Evolutionary conservation across 53 echinoderm and acorn worm species (phyloP).

Genomic region (Echinometra lucunter): DNA sequence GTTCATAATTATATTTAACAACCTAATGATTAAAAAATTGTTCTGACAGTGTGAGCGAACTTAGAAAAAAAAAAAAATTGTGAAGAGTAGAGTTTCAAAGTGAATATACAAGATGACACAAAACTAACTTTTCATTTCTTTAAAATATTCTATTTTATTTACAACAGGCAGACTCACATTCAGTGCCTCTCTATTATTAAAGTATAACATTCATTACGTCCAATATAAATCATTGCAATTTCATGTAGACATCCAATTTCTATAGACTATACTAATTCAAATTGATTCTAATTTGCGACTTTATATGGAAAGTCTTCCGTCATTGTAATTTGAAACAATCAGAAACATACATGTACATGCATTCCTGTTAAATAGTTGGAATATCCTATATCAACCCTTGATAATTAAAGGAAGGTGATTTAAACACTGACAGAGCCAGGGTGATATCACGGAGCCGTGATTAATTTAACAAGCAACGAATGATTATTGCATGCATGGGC

Average conservation of each 20-base stretch:
- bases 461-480: too few species aligned
- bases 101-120: not conserved
- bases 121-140: not conserved
- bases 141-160: slow-evolving; percentile 65
- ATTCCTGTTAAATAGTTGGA: not conserved
- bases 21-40: too few species aligned
- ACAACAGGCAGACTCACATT: not conserved
- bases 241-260: not conserved
- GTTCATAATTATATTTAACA: too few species aligned
- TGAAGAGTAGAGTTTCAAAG: not conserved
- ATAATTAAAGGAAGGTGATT: not conserved
- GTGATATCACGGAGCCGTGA: too few species aligned
- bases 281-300: not conserved
- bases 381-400: not conserved
- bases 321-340: not conserved
- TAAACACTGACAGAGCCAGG: not conserved
- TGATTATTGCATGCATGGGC: not conserved
- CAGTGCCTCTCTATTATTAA: not conserved
- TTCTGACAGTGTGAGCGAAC: too few species aligned
- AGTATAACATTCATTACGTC: slow-evolving; percentile 9
- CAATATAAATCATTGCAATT: slow-evolving; percentile 24
- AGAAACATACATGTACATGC: too few species aligned
- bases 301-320: not conserved
- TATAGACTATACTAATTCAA: not conserved
- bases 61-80: too few species aligned